Evolutionary conservation across 92 coral and sea anemone species (phyloP), one percentile per base, ranked within the genome.

Genomic region (Phenganax subtilis): DNA sequence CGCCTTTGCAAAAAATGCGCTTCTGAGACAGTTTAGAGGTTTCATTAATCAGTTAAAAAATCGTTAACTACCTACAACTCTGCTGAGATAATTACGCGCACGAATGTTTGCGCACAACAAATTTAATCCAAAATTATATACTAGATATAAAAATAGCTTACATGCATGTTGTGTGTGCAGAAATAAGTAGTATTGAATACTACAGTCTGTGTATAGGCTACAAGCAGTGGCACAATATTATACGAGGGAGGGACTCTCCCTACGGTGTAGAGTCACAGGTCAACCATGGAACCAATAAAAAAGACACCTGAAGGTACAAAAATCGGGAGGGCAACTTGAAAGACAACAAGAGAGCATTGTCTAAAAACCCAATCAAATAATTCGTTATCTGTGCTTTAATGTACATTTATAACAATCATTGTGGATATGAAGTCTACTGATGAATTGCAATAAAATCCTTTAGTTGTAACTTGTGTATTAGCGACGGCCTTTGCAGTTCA

Each of bases 321-420:
- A 30, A 68, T 68, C 54, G 73, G 73, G 47, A 68, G 73, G 70
- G 52, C 20, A 20, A 16, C 47, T 37, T 5, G 15, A 30, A 68
- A 53, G 73, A 68, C 54, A 68, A 68, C 73, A 68, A 68, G 73
- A 68, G 73, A 5, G 53, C 73, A 29, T 68, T 68, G 73, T 68
- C 29, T 6, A 10, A 68, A 7, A 68, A 68, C 7, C 15, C 73
- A 28, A 20, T 64, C 53, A 68, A 16, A 37, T 0, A 68, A 29
- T n/a, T 30, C 53, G 47, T 30, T 68, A 68, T 68, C n/a, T 29
- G 53, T 53, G 54, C 70, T 7, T 7, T 15, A 61, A 7, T 64
- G 30, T 27, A 9, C 47, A 68, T 30, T 68, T 68, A 68, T 68
- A 9, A 5, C 30, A 20, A 44, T 64, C 31, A 64, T 20, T 64